A percentile compares a stretch with the other conserved stretches of the same genome.
Evolutionary conservation across 35 echinoderm and acorn worm species (phyloP).

Genomic region (Lytechinus pictus): DNA sequence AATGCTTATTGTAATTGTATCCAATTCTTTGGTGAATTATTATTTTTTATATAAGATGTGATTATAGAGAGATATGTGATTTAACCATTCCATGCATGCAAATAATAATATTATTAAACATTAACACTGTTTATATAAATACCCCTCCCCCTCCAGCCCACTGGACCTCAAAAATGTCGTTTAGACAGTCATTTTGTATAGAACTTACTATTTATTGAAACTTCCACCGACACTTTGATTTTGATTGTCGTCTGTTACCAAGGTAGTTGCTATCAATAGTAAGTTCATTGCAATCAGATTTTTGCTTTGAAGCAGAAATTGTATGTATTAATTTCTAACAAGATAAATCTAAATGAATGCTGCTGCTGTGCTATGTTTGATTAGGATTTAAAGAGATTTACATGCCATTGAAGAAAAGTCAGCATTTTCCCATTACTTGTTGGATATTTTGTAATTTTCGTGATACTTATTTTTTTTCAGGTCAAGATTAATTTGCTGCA

Average conservation of each 20-base stretch:
- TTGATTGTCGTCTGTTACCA: too few species aligned
- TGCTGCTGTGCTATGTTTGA: background rate
- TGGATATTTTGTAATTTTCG: background rate
- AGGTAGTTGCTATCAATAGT: too few species aligned
- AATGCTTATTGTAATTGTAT: background rate
- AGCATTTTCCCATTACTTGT: background rate
- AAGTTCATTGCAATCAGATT: background rate
- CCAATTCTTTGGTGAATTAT: background rate
- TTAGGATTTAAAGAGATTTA: background rate
- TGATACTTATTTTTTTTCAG: background rate
- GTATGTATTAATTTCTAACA: too few species aligned
- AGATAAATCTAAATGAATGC: background rate
- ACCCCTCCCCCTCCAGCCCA: too few species aligned
- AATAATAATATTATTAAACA: background rate
- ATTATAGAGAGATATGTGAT: background rate
- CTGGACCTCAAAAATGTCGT: too few species aligned
- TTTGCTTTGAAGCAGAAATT: background rate
- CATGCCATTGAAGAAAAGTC: background rate
- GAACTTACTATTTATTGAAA: too few species aligned
- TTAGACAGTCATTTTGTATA: too few species aligned
- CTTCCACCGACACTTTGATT: too few species aligned
- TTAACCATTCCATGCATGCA: slow-evolving; percentile 1
- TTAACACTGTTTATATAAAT: too few species aligned
- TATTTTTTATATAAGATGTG: background rate
- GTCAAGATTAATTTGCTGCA: slow-evolving; percentile 4